A percentile compares a stretch with the other conserved stretches of the same genome.
Conservation (phyloP, 2,113 vertebrate genomes). For the Diphyllodes magnificus region DNA sequence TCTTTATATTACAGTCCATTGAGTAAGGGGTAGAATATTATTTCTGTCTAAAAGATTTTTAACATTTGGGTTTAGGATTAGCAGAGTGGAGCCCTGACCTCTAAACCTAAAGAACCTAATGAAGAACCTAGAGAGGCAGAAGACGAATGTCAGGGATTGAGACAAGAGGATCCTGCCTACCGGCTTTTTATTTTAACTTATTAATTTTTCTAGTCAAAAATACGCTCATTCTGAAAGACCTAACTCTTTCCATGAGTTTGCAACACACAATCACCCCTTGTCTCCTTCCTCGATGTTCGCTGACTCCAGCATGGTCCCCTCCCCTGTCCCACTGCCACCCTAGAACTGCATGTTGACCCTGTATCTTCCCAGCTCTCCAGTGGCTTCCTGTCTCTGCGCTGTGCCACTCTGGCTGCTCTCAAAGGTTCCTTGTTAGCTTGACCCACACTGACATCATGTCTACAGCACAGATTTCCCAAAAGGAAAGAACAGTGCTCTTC, state of each 20-base stretch:
- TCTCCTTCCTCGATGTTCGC: neutral
- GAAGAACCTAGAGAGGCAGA: neutral
- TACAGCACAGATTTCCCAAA: neutral
- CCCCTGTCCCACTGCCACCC: neutral
- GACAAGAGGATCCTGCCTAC: neutral
- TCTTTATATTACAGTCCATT: neutral
- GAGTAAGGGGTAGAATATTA: neutral
- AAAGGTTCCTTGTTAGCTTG: neutral
- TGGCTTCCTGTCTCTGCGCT: neutral
- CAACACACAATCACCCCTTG: neutral
- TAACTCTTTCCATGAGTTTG: neutral
- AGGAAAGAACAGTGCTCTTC: neutral
- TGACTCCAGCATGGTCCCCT: neutral
- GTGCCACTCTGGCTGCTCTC: neutral
- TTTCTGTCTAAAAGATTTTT: neutral
- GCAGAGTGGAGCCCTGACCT: neutral
- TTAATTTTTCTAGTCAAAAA: neutral
- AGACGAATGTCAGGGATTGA: fast-evolving
- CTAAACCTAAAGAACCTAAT: neutral
- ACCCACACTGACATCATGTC: neutral
- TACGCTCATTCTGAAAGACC: neutral
- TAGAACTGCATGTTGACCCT: neutral
- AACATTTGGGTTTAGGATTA: neutral
- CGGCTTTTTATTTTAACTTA: neutral
- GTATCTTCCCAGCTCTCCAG: neutral